A percentile compares a stretch with the other conserved stretches of the same genome.
These are phyloP conservation scores for Coelopa frigida DNA, from an alignment of 1,140 invertebrate species.

Conservation along the genomic window DNA sequence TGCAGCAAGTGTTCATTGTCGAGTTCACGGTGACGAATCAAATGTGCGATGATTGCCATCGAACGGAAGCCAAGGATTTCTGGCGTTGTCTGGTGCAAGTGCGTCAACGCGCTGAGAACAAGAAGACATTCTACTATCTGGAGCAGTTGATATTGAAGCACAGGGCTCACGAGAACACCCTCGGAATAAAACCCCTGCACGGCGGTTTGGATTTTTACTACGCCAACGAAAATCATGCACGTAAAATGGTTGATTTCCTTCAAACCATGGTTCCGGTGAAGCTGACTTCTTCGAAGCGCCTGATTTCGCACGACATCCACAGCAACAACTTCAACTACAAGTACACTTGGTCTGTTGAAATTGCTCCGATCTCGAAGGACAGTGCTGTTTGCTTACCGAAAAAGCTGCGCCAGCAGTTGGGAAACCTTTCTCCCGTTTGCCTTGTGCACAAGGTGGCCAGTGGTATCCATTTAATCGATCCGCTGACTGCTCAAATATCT, in stretches of 20 bases:
- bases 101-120: conserved; percentile 81
- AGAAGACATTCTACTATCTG: conserved; percentile 97
- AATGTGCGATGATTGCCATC: conserved; percentile 97
- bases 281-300: conserved; percentile 84
- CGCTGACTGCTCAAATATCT: conserved; percentile 81
- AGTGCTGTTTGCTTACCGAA: conserved; percentile 89
- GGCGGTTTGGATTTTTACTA: conserved; percentile 98
- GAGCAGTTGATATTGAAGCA: conserved; percentile 97
- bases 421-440: conserved; percentile 88
- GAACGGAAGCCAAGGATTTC: conserved; percentile 94
- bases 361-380: conserved; percentile 95
- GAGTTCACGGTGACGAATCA: conserved; percentile 87
- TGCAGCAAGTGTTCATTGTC: conserved; percentile 90
- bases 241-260: conserved; percentile 95
- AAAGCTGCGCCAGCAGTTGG: conserved; percentile 79
- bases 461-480: conserved; percentile 89
- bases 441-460: conserved; percentile 85
- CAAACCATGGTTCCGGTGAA: conserved; percentile 77
- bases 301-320: conserved; percentile 96
- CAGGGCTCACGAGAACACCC: conserved; percentile 82
- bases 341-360: conserved; percentile 86
- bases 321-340: conserved; percentile 98
- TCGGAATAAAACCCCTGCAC: conserved; percentile 89
- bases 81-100: conserved; percentile 91
- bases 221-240: conserved; percentile 78